Evolutionary conservation across 2,888 invertebrate genomes (phyloP).

Genomic region (Tricholauxania praeusta): DNA sequence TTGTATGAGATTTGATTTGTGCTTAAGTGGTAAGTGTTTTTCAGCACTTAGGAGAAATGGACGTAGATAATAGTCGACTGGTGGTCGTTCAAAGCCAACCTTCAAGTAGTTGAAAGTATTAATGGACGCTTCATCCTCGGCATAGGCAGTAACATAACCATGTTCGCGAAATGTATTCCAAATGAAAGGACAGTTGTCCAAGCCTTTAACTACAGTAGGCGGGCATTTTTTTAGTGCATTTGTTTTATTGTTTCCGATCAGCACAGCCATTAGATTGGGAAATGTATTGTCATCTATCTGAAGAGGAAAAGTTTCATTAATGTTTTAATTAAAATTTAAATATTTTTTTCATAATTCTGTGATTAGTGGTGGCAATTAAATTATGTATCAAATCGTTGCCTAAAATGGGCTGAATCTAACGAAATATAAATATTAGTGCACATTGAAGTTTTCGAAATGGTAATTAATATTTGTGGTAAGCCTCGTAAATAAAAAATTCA

Average conservation of each 20-base stretch:
- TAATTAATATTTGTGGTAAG: too few relatives aligned
- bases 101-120: slow-evolving; percentile 80
- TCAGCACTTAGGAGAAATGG: slow-evolving; percentile 80
- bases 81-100: slow-evolving; percentile 77
- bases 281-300: slow-evolving; percentile 90
- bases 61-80: slow-evolving; percentile 85
- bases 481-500: too few relatives aligned
- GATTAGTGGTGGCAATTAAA: too few relatives aligned
- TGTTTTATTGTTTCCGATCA: slow-evolving; percentile 75
- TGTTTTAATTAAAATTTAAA: not conserved
- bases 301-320: not conserved
- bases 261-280: slow-evolving; percentile 87
- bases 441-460: too few relatives aligned
- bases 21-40: slow-evolving; percentile 69
- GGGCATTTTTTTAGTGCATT: slow-evolving; percentile 70
- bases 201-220: slow-evolving; percentile 69
- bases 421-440: too few relatives aligned
- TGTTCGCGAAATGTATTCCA: slow-evolving; percentile 81
- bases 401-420: too few relatives aligned
- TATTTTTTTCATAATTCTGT: too few relatives aligned
- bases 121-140: slow-evolving; percentile 80
- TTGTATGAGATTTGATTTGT: slow-evolving; percentile 70
- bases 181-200: slow-evolving; percentile 80
- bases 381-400: too few relatives aligned
- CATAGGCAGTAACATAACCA: slow-evolving; percentile 84